Conservation (phyloP, 2,797 vertebrate species). For the Protosalanx chinensis region DNA sequence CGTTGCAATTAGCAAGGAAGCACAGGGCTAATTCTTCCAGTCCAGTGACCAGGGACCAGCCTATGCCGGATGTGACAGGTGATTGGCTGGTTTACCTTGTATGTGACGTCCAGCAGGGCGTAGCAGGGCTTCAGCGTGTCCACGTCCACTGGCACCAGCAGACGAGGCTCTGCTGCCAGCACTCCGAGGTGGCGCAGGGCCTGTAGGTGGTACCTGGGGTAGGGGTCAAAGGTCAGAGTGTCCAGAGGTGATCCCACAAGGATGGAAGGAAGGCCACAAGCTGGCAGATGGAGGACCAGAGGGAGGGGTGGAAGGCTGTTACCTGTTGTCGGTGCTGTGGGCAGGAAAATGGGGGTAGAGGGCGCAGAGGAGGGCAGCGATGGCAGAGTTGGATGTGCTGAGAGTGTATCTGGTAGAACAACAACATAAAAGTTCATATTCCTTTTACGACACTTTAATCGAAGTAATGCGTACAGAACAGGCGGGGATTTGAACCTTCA, state of each 20-base stretch:
- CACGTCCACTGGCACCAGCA: constrained; percentile 92
- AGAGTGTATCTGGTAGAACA: constrained; percentile 81
- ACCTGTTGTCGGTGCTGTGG: constrained; percentile 97
- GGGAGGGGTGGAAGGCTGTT: constrained; percentile 29
- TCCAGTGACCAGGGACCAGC: no score
- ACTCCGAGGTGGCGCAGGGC: constrained; percentile 92
- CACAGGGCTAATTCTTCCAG: no score
- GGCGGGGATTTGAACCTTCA: background rate
- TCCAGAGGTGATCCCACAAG: background rate
- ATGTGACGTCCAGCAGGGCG: constrained; percentile 90
- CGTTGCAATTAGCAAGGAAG: no score
- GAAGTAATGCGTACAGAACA: background rate
- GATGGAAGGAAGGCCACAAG: no score
- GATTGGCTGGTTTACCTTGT: constrained; percentile 76
- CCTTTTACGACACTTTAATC: no score
- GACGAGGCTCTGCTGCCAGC: constrained; percentile 88
- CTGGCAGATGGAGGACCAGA: no score
- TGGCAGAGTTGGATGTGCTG: constrained; percentile 94
- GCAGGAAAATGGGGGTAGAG: constrained; percentile 96
- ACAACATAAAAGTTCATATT: no score
- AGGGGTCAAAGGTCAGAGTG: constrained; percentile 5
- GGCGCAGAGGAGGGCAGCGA: constrained; percentile 93
- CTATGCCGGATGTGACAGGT: background rate
- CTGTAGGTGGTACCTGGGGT: constrained; percentile 91
- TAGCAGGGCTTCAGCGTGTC: constrained; percentile 93